Conservation (phyloP, 2,888 invertebrate species). For the Diarsia rubi region DNA sequence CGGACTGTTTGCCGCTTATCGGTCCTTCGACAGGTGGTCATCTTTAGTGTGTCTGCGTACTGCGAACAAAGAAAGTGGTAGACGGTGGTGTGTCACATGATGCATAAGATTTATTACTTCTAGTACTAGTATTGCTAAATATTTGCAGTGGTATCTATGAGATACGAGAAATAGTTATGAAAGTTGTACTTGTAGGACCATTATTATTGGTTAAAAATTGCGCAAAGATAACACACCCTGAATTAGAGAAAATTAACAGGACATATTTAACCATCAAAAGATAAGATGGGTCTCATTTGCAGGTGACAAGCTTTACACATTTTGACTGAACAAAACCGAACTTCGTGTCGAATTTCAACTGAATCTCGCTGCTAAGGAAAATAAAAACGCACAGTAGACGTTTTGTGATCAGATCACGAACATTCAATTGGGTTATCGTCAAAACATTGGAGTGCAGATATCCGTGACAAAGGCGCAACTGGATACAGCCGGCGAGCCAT, state of each 20-base stretch:
- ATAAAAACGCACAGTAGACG: slow-evolving; percentile 53
- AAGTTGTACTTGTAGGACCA: background rate
- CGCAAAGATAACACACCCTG: background rate
- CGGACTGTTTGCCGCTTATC: slow-evolving; percentile 86
- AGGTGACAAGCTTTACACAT: slow-evolving; percentile 10
- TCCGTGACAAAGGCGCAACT: slow-evolving; percentile 68
- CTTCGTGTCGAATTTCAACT: slow-evolving; percentile 43
- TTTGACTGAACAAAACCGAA: slow-evolving; percentile 30
- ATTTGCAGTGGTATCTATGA: background rate
- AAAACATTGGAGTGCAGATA: slow-evolving; percentile 70
- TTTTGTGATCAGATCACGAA: slow-evolving; percentile 64
- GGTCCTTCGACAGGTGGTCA: slow-evolving; percentile 80
- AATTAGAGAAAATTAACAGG: slow-evolving; percentile 4
- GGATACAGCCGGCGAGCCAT: slow-evolving; percentile 52
- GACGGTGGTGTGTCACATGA: slow-evolving; percentile 71
- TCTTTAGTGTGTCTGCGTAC: slow-evolving; percentile 81
- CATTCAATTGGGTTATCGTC: slow-evolving; percentile 71
- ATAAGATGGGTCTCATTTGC: slow-evolving; percentile 6
- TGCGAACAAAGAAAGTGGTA: slow-evolving; percentile 75
- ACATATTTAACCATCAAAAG: background rate
- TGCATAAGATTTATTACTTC: background rate
- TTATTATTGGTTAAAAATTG: background rate
- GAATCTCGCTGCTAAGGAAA: slow-evolving; percentile 52
- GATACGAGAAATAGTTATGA: background rate
- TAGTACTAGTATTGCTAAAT: background rate